Evolutionary conservation across 2,113 vertebrate species (phyloP), one percentile per base, ranked within the genome.

Genomic region (Turnix velox): DNA sequence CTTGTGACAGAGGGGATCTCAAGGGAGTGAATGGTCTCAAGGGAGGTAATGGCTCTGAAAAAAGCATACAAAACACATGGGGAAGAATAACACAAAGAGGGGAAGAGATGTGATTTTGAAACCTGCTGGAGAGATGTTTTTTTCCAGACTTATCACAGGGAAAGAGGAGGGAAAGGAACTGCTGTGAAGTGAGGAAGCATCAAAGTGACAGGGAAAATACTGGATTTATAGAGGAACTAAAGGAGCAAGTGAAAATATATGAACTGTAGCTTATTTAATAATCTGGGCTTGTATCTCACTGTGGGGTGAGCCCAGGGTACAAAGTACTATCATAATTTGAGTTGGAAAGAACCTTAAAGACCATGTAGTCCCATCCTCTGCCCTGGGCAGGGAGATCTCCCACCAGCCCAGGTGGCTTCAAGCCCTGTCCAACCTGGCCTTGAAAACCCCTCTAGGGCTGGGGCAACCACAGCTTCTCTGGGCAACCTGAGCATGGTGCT

Each of bases 151-250:
- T 49, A 49, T 55, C 18, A 40, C 28, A 30, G 24, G 5, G 28
- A 40, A 45, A 14, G 7, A 46, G n/a, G 46, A 68, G 37, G 61
- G 37, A 37, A 73, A 22, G 37, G 31, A 51, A 25, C 9, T 45
- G 48, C 30, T 25, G 42, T 43, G 48, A 61, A 16, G n/a, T 45
- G 18, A 10, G n/a, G 35, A 46, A 67, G 52, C 35, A 27, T 24
- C 28, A 2, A 17, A 6, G 19, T 16, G 19, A 23, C 13, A 10
- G 3, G 24, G 30, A 15, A 31, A 42, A 11, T 1, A 4, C 25
- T 52, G 33, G 31, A 37, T 19, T 58, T 54, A 65, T 8, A 59
- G 39, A 37, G 39, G 39, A 65, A 8, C n/a, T 1, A 0, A 49
- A 42, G 42, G 42, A 46, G 12, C 33, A 27, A 31, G 13, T 11